Conservation (phyloP, 2,797 vertebrate genomes). For the Gymnothorax reevesii region DNA sequence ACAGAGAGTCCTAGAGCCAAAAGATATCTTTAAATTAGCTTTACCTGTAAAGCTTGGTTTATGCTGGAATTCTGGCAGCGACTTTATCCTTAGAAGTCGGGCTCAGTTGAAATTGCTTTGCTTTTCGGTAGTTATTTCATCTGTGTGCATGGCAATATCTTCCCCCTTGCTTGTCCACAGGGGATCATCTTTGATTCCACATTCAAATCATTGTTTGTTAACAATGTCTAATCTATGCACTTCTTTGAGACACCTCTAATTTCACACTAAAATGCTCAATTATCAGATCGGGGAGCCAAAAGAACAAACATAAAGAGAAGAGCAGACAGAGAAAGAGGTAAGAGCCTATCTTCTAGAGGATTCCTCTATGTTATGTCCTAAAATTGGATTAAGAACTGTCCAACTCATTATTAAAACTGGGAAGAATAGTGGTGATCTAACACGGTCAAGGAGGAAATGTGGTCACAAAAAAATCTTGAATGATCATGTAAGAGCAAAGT, state of each 20-base stretch:
- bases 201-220: neutral
- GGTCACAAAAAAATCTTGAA: too few species aligned
- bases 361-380: neutral
- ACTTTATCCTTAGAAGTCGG: neutral
- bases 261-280: slow-evolving; percentile 22
- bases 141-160: neutral
- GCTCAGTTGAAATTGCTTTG: neutral
- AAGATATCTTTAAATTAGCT: too few species aligned
- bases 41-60: too few species aligned
- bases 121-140: neutral
- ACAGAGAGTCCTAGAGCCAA: too few species aligned
- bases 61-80: too few species aligned
- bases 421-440: too few species aligned
- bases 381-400: too few species aligned
- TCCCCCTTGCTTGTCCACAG: neutral
- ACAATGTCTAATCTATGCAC: neutral
- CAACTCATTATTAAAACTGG: too few species aligned
- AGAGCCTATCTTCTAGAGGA: slow-evolving; percentile 36
- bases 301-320: slow-evolving; percentile 96
- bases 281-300: slow-evolving; percentile 88
- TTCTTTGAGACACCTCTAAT: slow-evolving; percentile 20
- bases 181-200: neutral
- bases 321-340: slow-evolving; percentile 93
- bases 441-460: too few species aligned
- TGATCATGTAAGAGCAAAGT: too few species aligned